Evolutionary conservation across 1,140 invertebrate genomes (phyloP).

Genomic region (Orius insidiosus): DNA sequence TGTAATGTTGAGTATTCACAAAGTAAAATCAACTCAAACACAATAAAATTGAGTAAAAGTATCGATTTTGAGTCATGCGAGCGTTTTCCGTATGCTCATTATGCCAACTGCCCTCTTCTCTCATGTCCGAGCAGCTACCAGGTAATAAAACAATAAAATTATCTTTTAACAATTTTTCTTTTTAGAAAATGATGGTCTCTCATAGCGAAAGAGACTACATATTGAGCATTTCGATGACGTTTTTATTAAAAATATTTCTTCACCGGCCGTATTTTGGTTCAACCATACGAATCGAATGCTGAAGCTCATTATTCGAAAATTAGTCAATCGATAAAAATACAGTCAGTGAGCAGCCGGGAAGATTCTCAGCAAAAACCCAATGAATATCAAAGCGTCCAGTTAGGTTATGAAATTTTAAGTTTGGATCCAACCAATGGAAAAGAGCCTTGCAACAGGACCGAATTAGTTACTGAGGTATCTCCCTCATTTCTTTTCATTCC

Average conservation of each 20-base stretch:
- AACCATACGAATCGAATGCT: constrained; percentile 23
- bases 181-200: constrained; percentile 13
- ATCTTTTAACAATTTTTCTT: neutral
- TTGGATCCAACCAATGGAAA: constrained; percentile 20
- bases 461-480: constrained; percentile 19
- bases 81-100: constrained; percentile 14
- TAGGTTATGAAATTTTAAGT: constrained; percentile 12
- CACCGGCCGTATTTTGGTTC: constrained; percentile 19
- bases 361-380: neutral
- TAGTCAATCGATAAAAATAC: neutral
- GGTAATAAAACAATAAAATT: constrained; percentile 11
- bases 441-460: constrained; percentile 18
- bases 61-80: constrained; percentile 20
- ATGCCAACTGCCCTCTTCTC: constrained; percentile 18
- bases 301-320: constrained; percentile 22
- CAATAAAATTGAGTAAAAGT: constrained; percentile 19
- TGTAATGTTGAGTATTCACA: constrained; percentile 19
- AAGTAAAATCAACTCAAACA: constrained; percentile 8
- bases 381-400: constrained; percentile 3
- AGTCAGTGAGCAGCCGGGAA: neutral
- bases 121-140: constrained; percentile 19
- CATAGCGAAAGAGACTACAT: constrained; percentile 20
- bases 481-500: constrained; percentile 23
- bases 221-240: constrained; percentile 10
- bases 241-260: constrained; percentile 17